phyloP scores from a whole-genome alignment of 2,797 vertebrate species.

The Neosalanx taihuensis region DNA sequence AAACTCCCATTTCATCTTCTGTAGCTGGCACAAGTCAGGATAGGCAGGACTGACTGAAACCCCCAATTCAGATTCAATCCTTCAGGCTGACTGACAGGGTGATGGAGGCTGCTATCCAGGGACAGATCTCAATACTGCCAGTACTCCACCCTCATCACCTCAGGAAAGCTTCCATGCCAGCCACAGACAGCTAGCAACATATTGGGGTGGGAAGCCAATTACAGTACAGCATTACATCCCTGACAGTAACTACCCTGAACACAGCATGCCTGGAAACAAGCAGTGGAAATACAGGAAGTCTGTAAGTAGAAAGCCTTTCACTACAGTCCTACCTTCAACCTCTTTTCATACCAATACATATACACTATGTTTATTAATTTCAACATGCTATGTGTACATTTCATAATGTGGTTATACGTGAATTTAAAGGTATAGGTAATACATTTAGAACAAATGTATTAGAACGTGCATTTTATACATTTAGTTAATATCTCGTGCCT shows the following conservation, averaged over 20 bases:
- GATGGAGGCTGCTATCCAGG: background rate
- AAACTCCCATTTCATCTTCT: background rate
- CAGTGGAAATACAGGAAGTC: constrained; percentile 33
- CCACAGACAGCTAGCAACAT: background rate
- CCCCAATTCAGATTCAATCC: too few species aligned
- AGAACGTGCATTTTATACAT: constrained; percentile 30
- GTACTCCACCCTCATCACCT: background rate
- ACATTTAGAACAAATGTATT: constrained; percentile 37
- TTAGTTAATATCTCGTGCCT: constrained; percentile 52
- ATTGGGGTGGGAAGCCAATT: background rate
- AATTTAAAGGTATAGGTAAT: constrained; percentile 25
- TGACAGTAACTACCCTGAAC: constrained; percentile 17
- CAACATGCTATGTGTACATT: constrained; percentile 35
- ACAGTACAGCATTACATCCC: constrained; percentile 16
- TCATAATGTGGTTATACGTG: constrained; percentile 27
- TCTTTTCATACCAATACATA: constrained; percentile 21
- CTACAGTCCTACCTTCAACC: background rate
- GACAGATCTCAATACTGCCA: background rate
- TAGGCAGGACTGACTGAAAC: background rate
- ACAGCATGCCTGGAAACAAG: constrained; percentile 20
- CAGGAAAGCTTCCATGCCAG: background rate
- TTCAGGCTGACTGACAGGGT: too few species aligned
- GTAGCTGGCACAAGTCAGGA: background rate
- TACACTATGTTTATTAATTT: constrained; percentile 30
- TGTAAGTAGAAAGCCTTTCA: constrained; percentile 15